Evolutionary conservation across 30 jellyfish, hydroid and myxozoan genomes (phyloP), one percentile per base, ranked within the genome.

Genomic region (Hydractinia echinata): DNA sequence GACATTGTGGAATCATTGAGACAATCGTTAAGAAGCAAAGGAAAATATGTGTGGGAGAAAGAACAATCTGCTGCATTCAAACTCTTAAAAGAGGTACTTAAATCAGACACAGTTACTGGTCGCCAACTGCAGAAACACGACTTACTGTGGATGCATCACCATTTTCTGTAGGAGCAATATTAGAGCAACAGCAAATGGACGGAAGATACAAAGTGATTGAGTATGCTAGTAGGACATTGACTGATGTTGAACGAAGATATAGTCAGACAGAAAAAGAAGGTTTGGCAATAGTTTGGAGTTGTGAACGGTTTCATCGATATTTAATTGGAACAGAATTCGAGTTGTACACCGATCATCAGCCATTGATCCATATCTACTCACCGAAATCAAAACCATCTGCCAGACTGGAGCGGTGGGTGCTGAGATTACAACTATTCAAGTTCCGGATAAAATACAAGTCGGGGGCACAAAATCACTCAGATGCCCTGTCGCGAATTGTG

Each of bases 211-310:
- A 30, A 30, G 44, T 30, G 44, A 30, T 30, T 30, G 44, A 30
- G 44, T 50, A 83, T 76, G 81, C 84, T 50, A 61, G 94, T 54
- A 74, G 87, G 74, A 52, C 76, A 8, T 77, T 85, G 54, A n/a
- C 94, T 30, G 84, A 66, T 18, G 87, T 85, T 61, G 94, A 85
- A 72, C 54, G 68, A 67, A 64, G 73, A 64, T 85, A 66, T 77
- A 64, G 79, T 76, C 94, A 85, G 70, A 85, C 94, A 48, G 94
- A 85, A 64, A 50, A 54, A 76, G 88, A 85, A 50, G 94, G 88
- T 6, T 61, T 85, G 55, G 83, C 80, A 51, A 66, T 85, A 77
- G 94, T 85, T 7, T 66, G 88, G 94, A 88, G 84, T 11, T 55
- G 83, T 62, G 87, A 87, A 81, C 14, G 91, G 55, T 82, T 76